Conservation (phyloP, 2,113 vertebrate species). For the Anolis sagrei region DNA sequence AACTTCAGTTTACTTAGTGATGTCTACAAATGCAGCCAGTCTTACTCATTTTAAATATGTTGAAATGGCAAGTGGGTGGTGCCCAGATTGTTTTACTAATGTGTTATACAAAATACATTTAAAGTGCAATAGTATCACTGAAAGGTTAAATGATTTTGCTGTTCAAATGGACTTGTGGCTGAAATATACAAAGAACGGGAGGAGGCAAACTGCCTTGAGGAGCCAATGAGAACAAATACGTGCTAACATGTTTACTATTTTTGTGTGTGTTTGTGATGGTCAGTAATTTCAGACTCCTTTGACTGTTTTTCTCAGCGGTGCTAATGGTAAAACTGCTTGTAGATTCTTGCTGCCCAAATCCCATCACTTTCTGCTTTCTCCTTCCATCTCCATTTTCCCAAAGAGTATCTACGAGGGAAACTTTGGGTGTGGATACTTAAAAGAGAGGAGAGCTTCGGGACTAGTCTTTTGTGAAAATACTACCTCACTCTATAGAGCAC, state of each 20-base stretch:
- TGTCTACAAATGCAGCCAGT: not conserved
- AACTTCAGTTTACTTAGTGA: not conserved
- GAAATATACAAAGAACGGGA: constrained; percentile 13
- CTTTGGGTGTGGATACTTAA: constrained; percentile 93
- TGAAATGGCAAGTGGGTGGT: not conserved
- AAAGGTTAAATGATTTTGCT: constrained; percentile 7
- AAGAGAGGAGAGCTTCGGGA: constrained; percentile 91
- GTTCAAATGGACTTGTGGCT: not conserved
- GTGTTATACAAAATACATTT: not conserved
- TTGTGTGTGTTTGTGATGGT: constrained; percentile 1
- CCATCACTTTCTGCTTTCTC: constrained; percentile 81
- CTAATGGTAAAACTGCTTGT: constrained; percentile 72
- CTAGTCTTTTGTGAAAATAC: constrained; percentile 98
- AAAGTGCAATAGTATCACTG: not conserved
- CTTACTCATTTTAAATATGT: not conserved
- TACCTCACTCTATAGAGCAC: constrained; percentile 90
- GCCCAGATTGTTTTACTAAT: not conserved
- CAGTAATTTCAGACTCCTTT: constrained; percentile 64
- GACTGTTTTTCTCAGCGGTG: constrained; percentile 69
- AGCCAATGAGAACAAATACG: constrained; percentile 29
- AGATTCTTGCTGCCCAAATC: constrained; percentile 74
- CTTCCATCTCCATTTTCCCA: constrained; percentile 80
- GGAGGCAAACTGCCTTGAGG: not conserved
- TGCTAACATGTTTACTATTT: constrained; percentile 12
- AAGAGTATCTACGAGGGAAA: constrained; percentile 96